A percentile compares a stretch with the other conserved stretches of the same genome.
Conservation (phyloP, 2,797 vertebrate genomes). For the Pogoniulus pusillus region DNA sequence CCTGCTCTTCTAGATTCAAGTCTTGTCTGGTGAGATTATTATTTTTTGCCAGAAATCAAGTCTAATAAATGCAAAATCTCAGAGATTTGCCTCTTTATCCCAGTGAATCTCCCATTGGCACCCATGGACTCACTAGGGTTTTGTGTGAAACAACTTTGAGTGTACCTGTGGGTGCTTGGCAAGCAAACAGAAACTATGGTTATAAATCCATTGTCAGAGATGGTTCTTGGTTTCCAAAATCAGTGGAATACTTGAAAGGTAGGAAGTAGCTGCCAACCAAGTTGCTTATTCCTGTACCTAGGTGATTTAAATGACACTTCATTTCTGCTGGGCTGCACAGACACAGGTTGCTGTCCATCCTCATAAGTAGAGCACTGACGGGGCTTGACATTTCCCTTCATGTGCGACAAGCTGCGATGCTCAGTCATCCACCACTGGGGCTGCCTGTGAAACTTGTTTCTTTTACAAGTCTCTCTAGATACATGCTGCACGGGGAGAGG, state of each 20-base stretch:
- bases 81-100: background rate
- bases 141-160: background rate
- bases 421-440: background rate
- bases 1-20: background rate
- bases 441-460: background rate
- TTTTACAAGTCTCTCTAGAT: slow-evolving; percentile 16
- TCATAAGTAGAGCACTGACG: background rate
- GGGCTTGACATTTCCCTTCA: slow-evolving; percentile 33
- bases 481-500: background rate
- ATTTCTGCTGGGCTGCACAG: slow-evolving; percentile 34
- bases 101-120: background rate
- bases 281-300: background rate
- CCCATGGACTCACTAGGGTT: background rate
- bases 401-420: background rate
- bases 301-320: slow-evolving; percentile 13
- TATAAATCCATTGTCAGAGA: background rate
- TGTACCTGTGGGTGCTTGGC: background rate
- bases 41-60: background rate
- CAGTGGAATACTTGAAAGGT: background rate
- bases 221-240: background rate
- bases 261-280: background rate
- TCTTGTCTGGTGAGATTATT: background rate
- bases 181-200: background rate
- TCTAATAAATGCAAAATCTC: background rate
- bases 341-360: slow-evolving; percentile 20